Percentiles rank a stretch among this genome's conserved stretches.
phyloP scores from a whole-genome alignment of 2,797 vertebrate genomes.

The Mormyrops boulengeri region DNA sequence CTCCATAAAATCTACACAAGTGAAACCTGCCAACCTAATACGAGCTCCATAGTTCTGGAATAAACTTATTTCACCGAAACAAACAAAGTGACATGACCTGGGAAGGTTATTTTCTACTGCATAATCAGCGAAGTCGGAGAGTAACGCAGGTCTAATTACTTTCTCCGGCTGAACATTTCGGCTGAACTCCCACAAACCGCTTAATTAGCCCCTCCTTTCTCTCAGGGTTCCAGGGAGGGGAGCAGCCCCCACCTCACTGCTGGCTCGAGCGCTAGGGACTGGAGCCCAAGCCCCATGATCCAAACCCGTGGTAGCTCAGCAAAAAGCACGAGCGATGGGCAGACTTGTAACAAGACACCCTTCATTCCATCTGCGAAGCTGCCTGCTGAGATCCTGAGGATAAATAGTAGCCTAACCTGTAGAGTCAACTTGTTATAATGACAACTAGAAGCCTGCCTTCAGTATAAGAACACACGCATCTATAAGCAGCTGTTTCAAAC shows the following conservation, averaged over 20 bases:
- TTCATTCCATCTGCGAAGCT: neutral
- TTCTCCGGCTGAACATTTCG: constrained; percentile 45
- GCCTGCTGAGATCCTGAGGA: neutral
- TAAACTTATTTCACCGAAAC: constrained; percentile 89
- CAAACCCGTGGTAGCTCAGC: neutral
- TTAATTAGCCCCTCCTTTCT: constrained; percentile 34
- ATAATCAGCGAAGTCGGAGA: constrained; percentile 69
- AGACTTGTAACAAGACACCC: neutral
- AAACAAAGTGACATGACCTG: constrained; percentile 93
- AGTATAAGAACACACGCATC: neutral
- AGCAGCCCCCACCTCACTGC: neutral
- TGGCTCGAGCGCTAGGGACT: neutral
- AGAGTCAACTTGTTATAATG: neutral
- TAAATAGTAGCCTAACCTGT: neutral
- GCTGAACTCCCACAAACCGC: constrained; percentile 43
- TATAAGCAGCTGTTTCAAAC: constrained; percentile 1
- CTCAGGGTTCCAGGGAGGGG: neutral
- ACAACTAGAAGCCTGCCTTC: neutral
- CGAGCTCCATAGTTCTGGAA: constrained; percentile 85
- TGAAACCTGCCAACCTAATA: constrained; percentile 80
- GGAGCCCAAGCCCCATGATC: neutral
- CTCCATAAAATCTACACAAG: constrained; percentile 89
- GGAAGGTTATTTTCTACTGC: constrained; percentile 90
- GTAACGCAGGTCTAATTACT: constrained; percentile 64
- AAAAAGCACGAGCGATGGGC: neutral